Percentiles rank a stretch among this genome's conserved stretches.
Conservation (phyloP, 2,888 invertebrate genomes). For the Chloroclystis v-ata region DNA sequence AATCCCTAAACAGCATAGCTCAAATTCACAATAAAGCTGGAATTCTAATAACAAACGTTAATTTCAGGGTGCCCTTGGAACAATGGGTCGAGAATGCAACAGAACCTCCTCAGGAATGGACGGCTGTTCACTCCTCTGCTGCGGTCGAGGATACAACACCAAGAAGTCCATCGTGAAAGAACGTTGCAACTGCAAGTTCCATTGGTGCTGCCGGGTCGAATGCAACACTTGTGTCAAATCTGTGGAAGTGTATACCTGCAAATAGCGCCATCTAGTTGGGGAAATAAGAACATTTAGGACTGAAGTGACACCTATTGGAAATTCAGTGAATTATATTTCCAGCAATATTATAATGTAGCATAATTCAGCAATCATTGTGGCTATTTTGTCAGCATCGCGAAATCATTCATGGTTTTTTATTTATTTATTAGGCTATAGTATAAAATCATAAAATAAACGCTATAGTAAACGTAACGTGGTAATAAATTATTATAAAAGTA, state of each 20-base stretch:
- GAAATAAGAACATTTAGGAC: background rate
- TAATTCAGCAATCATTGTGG: no score
- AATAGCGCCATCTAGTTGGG: conserved; percentile 64
- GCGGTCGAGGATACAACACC: conserved; percentile 95
- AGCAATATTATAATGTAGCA: no score
- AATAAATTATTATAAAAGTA: no score
- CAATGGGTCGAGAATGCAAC: conserved; percentile 84
- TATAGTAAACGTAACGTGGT: no score
- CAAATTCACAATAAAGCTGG: background rate
- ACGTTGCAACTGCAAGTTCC: conserved; percentile 95
- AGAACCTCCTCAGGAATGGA: conserved; percentile 87
- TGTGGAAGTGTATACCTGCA: conserved; percentile 91
- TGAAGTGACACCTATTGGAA: no score
- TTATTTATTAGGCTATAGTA: no score
- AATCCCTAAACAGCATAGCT: no score
- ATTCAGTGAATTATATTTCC: no score
- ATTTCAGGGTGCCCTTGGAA: conserved; percentile 75
- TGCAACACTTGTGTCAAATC: conserved; percentile 92
- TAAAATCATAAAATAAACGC: no score
- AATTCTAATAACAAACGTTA: background rate
- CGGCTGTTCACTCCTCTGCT: conserved; percentile 93
- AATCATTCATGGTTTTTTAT: no score
- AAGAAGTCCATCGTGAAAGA: conserved; percentile 86
- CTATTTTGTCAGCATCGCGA: no score
- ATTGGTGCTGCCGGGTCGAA: conserved; percentile 97